phyloP scores from a whole-genome alignment of 2,113 vertebrate species.

The Nesoenas mayeri region DNA sequence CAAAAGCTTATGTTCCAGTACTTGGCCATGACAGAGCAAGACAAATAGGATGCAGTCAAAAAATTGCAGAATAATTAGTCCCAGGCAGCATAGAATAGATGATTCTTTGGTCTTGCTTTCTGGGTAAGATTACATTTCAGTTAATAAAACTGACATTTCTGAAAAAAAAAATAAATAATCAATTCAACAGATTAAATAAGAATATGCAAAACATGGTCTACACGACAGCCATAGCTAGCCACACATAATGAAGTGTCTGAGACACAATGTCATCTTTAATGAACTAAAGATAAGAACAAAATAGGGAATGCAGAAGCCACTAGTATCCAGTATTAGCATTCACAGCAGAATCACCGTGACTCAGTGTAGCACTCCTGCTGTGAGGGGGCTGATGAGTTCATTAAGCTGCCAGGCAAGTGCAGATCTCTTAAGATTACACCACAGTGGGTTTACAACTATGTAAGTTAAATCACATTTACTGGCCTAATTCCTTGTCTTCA shows the following conservation, averaged over 20 bases:
- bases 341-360: neutral
- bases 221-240: neutral
- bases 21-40: neutral
- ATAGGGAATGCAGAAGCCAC: neutral
- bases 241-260: neutral
- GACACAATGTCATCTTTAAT: neutral
- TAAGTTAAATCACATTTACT: constrained; percentile 15
- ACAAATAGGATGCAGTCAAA: neutral
- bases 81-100: neutral
- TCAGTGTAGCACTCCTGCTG: neutral
- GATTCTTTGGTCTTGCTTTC: neutral
- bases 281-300: neutral
- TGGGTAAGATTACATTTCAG: neutral
- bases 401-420: neutral
- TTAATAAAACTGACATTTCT: neutral
- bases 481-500: neutral
- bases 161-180: neutral
- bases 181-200: neutral
- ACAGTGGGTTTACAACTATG: neutral
- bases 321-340: neutral
- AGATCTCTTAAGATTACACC: neutral
- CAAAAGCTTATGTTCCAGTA: neutral
- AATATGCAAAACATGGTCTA: neutral
- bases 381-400: neutral
- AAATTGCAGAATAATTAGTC: neutral